Base-by-base conservation (phyloP, 2,797 vertebrate genomes). In the Characodon lateralis region DNA sequence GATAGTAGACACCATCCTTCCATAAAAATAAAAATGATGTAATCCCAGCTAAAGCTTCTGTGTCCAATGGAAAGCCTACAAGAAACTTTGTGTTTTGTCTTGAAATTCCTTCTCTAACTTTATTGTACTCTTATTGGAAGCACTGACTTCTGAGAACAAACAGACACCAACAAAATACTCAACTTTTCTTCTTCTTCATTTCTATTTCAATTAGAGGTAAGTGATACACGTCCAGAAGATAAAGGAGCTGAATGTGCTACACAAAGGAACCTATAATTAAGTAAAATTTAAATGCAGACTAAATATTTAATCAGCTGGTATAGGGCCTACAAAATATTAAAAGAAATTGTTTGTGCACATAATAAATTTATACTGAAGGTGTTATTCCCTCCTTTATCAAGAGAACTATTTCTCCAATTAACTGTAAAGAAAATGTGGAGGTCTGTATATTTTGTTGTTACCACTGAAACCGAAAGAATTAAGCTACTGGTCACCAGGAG, bases 81-180 rank as follows among this genome's bases (percentile, higher is more conserved):
- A 77, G 68, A 73, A 71, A 24, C 39, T 41, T 5, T 1, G 28
- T 51, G 50, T 77, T 73, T 82, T 77, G 61, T 87, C 56, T 76
- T 76, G 9, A 74, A 78, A 76, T 24, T 35, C 50, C 56, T 65
- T 28, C 26, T 72, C n/a, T 48, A 31, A 71, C 74, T 78, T 66
- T 78, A 76, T 77, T 28, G 0, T 8, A 14, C 48, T 48, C 46
- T 48, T 55, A 55, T 55, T 22, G 51, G 2, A 55, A 55, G 2
- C 20, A 43, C n/a, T 72, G 31, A 46, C 68, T 8, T 22, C 1
- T 46, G 28, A 81, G 39, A 59, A 74, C 74, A 69, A 26, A 26
- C 71, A 81, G 78, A 50, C 63, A 24, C 1, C 12, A 26, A 70
- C 5, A 63, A 63, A 63, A 28, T 16, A 63, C 4, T 70, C 8